Percentiles rank a stretch among this genome's conserved stretches.
phyloP scores from a whole-genome alignment of 2,113 vertebrate species.

The Grantiella picta region DNA sequence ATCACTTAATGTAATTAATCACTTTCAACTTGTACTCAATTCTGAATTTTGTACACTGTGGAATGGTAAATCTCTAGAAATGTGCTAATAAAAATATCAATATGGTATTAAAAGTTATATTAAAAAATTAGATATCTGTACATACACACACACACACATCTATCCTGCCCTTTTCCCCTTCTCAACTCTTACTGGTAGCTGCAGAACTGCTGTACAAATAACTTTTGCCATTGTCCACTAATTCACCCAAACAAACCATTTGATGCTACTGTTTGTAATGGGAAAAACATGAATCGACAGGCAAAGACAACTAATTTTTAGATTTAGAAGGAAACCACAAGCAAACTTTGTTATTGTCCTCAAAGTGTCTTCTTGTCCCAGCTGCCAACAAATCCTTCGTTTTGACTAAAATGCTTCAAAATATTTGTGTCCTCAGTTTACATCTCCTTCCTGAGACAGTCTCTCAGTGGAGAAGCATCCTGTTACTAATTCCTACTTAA shows the following conservation, averaged over 20 bases:
- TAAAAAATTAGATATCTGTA: not conserved
- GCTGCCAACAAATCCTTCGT: constrained; percentile 46
- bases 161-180: not conserved
- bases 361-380: not conserved
- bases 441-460: constrained; percentile 65
- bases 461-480: constrained; percentile 67
- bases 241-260: constrained; percentile 22
- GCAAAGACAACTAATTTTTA: constrained; percentile 23
- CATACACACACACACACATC: rapidly evolving
- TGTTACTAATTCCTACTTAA: constrained; percentile 14
- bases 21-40: not conserved
- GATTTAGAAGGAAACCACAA: constrained; percentile 54
- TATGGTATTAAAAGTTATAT: not conserved
- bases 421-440: constrained; percentile 56
- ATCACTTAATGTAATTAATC: not conserved
- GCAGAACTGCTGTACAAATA: not conserved
- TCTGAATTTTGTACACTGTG: not conserved
- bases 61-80: not conserved
- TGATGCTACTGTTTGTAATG: constrained; percentile 28
- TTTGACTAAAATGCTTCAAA: constrained; percentile 55
- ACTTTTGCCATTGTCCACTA: not conserved
- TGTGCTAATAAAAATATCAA: not conserved
- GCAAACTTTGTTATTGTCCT: constrained; percentile 20
- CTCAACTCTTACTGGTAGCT: not conserved
- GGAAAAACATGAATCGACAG: constrained; percentile 44